phyloP scores from a whole-genome alignment of 1,140 invertebrate genomes.

The Coenobita brevimanus region DNA sequence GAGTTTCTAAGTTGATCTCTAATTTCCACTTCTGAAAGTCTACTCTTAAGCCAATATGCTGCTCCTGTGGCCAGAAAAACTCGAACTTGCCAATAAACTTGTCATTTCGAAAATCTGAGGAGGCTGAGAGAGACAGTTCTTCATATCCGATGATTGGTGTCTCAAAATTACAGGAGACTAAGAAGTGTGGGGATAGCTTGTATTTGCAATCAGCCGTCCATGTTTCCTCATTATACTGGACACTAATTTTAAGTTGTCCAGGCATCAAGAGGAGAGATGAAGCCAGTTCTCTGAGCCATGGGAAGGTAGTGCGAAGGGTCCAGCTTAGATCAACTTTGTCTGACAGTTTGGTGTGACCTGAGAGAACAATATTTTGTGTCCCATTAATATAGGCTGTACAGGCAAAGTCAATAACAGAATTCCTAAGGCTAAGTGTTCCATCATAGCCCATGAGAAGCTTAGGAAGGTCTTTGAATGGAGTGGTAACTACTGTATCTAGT shows the following conservation, averaged over 20 bases:
- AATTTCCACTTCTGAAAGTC: slow-evolving; percentile 7
- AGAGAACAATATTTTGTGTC: slow-evolving; percentile 10
- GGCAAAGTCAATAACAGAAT: slow-evolving; percentile 1
- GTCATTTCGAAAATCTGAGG: not conserved
- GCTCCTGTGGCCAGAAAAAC: slow-evolving; percentile 16
- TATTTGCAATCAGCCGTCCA: slow-evolving; percentile 37
- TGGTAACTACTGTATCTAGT: not conserved
- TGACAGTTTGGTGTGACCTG: slow-evolving; percentile 21
- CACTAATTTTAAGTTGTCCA: not conserved
- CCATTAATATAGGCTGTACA: slow-evolving; percentile 24
- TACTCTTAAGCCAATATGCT: not conserved
- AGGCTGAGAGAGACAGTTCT: slow-evolving; percentile 2
- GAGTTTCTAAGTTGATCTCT: slow-evolving; percentile 32
- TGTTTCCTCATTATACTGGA: not conserved
- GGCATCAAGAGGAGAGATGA: not conserved
- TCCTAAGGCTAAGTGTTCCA: not conserved
- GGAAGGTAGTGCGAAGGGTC: slow-evolving; percentile 18
- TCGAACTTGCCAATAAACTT: slow-evolving; percentile 9
- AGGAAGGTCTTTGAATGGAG: slow-evolving; percentile 30
- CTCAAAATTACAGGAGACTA: slow-evolving; percentile 6
- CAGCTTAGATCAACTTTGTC: not conserved
- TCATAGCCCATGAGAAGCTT: slow-evolving; percentile 26
- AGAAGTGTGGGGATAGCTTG: slow-evolving; percentile 22
- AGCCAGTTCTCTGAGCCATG: not conserved
- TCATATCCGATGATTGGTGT: slow-evolving; percentile 34